Conservation (phyloP, 1,140 invertebrate species). For the Platyscapa corneri region DNA sequence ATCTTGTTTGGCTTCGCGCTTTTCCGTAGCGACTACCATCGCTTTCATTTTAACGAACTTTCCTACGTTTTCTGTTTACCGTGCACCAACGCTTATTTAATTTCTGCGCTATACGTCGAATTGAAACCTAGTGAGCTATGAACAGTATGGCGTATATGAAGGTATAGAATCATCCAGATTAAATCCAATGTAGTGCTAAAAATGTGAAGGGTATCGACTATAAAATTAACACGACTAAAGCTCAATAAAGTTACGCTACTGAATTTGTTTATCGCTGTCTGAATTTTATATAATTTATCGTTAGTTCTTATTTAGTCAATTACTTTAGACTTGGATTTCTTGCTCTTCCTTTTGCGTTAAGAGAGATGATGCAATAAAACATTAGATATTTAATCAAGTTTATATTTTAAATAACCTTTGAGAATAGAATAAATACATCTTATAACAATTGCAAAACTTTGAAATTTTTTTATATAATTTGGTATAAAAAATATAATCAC, state of each 20-base stretch:
- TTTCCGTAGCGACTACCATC: background rate
- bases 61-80: conserved; percentile 54
- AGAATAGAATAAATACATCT: no score
- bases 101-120: conserved; percentile 22
- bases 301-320: background rate
- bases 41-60: conserved; percentile 51
- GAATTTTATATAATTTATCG: conserved; percentile 40
- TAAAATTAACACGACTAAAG: conserved; percentile 26
- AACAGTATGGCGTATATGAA: conserved; percentile 6
- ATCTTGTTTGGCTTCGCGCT: conserved; percentile 46
- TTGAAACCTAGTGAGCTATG: conserved; percentile 12
- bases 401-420: background rate
- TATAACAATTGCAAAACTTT: no score
- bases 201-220: background rate
- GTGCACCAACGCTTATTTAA: conserved; percentile 31
- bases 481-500: no score
- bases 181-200: conserved; percentile 25
- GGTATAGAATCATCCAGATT: background rate
- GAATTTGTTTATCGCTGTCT: conserved; percentile 7
- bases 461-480: no score
- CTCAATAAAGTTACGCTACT: background rate
- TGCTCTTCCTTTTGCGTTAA: background rate
- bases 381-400: background rate
- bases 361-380: background rate
- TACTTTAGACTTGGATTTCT: background rate